These are phyloP conservation scores for Scophthalmus maximus DNA, from an alignment of 2,113 vertebrate genomes.

Conservation along the genomic window DNA sequence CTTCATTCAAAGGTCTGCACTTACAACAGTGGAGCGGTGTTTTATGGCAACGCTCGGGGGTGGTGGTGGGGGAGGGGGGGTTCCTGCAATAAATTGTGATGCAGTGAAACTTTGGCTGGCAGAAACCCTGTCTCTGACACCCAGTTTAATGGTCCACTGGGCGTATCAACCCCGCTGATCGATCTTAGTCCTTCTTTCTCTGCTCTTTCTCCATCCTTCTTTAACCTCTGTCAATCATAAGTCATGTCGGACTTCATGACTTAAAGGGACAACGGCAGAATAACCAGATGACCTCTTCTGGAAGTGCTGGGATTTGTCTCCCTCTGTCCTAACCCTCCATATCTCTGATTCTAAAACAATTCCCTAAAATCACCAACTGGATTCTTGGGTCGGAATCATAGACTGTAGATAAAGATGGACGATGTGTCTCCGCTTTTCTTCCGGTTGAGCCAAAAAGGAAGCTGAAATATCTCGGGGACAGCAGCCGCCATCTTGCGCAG, in stretches of 20 bases:
- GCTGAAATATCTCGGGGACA: too few relatives aligned
- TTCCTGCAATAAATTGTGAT: slow-evolving; percentile 53
- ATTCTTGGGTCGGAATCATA: too few relatives aligned
- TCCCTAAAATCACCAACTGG: too few relatives aligned
- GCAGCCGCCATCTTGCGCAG: too few relatives aligned
- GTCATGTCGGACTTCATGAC: slow-evolving; percentile 60
- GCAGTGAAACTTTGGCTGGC: slow-evolving; percentile 39
- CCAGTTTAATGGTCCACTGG: slow-evolving; percentile 67
- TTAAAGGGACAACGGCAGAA: slow-evolving; percentile 52
- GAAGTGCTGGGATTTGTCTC: too few relatives aligned
- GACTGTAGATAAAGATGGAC: too few relatives aligned
- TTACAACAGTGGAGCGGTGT: not conserved
- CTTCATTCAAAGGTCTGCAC: not conserved
- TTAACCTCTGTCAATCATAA: slow-evolving; percentile 63
- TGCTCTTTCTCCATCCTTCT: slow-evolving; percentile 65
- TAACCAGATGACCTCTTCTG: slow-evolving; percentile 35
- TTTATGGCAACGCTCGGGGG: slow-evolving; percentile 50
- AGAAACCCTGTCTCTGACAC: slow-evolving; percentile 62
- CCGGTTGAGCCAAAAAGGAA: too few relatives aligned
- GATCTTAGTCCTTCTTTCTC: slow-evolving; percentile 59
- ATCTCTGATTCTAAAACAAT: too few relatives aligned
- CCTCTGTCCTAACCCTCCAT: slow-evolving; percentile 9
- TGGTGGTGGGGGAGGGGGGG: too few relatives aligned
- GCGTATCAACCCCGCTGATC: slow-evolving; percentile 54
- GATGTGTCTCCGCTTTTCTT: too few relatives aligned